These are phyloP conservation scores for Limnephilus lunatus DNA, from an alignment of 2,888 invertebrate genomes.

Conservation along the genomic window DNA sequence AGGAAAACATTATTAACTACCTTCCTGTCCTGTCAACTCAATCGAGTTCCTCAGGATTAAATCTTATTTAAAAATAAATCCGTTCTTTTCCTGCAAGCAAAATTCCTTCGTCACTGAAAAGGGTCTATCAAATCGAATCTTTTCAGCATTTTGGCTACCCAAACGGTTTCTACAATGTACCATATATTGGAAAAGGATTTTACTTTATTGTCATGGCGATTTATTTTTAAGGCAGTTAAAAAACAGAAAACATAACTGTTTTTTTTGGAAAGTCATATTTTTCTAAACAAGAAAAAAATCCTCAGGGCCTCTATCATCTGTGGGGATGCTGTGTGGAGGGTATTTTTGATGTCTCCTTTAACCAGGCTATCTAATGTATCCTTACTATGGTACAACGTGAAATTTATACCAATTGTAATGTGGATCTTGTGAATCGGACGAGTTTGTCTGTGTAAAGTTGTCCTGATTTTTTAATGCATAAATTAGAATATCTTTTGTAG, in stretches of 20 bases:
- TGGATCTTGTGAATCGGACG: too few species aligned
- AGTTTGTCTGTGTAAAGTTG: too few species aligned
- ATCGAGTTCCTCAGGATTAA: neutral
- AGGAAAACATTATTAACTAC: neutral
- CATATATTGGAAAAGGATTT: neutral
- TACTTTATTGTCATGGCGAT: neutral
- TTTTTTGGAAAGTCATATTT: neutral
- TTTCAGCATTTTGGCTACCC: neutral
- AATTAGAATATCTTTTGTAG: too few species aligned
- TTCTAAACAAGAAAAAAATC: too few species aligned
- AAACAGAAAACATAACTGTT: neutral
- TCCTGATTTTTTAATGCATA: too few species aligned
- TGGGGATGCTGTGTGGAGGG: too few species aligned
- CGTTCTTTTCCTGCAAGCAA: neutral
- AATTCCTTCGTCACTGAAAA: neutral
- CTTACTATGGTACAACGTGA: too few species aligned
- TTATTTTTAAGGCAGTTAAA: neutral
- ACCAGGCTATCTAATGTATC: too few species aligned
- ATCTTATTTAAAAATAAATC: neutral
- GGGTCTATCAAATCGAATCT: neutral
- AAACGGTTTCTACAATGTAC: neutral
- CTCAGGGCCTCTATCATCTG: too few species aligned
- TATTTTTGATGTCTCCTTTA: too few species aligned
- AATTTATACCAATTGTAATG: too few species aligned
- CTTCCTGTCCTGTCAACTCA: neutral